Conservation (phyloP, 2,797 vertebrate genomes). For the Tangara arthus region DNA sequence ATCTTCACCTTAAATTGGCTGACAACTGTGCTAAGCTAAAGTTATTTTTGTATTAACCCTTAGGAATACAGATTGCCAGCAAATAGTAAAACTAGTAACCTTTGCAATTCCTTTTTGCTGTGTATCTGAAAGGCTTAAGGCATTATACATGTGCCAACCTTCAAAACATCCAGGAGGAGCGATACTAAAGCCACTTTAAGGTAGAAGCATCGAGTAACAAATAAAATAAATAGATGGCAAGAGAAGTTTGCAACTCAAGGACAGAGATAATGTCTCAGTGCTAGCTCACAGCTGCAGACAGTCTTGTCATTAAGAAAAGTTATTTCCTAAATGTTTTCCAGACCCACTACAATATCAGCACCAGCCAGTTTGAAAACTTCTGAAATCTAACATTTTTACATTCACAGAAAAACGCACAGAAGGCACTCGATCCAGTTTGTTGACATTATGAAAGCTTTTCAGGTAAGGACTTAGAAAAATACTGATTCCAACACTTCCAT, state of each 20-base stretch:
- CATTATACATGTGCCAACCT: background rate
- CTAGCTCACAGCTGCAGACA: background rate
- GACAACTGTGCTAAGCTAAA: slow-evolving; percentile 48
- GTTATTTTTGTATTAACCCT: slow-evolving; percentile 61
- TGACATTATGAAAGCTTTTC: background rate
- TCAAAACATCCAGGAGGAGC: background rate
- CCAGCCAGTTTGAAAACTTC: background rate
- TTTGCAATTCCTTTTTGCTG: slow-evolving; percentile 6
- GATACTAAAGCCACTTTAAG: background rate
- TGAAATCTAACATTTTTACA: background rate
- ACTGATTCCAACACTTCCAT: background rate
- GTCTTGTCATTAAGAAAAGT: background rate
- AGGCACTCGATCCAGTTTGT: background rate
- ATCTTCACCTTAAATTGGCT: slow-evolving; percentile 67
- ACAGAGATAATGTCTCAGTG: background rate
- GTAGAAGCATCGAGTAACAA: background rate
- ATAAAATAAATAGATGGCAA: background rate
- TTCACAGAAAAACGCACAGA: background rate
- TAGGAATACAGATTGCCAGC: slow-evolving; percentile 41
- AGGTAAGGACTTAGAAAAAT: background rate
- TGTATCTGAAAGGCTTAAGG: slow-evolving; percentile 30
- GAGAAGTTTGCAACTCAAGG: background rate
- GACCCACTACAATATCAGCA: background rate
- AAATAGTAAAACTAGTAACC: slow-evolving; percentile 20
- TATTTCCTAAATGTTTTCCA: background rate